Evolutionary conservation across 1,140 invertebrate genomes (phyloP).

Genomic region (Globodera ellingtonae): DNA sequence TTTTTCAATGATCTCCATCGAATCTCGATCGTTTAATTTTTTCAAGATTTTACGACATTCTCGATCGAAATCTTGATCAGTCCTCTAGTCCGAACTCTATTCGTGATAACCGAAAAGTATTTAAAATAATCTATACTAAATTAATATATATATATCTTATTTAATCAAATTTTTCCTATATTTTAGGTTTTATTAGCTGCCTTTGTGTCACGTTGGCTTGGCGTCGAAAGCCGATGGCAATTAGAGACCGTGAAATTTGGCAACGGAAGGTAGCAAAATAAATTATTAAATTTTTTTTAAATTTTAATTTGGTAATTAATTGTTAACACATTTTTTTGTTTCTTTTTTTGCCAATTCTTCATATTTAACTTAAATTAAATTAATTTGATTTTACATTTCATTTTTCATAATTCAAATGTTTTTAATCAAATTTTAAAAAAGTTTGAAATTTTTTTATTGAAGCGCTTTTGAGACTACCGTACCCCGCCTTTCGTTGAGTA

Average conservation of each 20-base stretch:
- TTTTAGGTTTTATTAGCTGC: constrained; percentile 46
- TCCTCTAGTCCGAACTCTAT: too few species aligned
- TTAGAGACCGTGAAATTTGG: constrained; percentile 39
- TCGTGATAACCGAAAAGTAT: too few species aligned
- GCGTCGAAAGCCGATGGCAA: constrained; percentile 30
- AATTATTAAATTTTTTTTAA: constrained; percentile 18
- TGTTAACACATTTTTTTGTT: not conserved
- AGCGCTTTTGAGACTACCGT: constrained; percentile 12
- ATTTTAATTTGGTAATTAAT: not conserved
- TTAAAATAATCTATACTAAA: not conserved
- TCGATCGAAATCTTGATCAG: too few species aligned
- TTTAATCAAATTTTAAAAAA: constrained; percentile 18
- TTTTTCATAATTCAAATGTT: not conserved
- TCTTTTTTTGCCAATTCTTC: too few species aligned
- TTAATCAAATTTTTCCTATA: not conserved
- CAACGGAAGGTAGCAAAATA: constrained; percentile 26
- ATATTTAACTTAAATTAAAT: too few species aligned
- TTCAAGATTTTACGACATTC: too few species aligned
- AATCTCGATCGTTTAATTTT: too few species aligned
- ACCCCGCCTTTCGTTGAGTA: constrained; percentile 21
- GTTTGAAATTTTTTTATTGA: constrained; percentile 12
- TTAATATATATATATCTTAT: not conserved
- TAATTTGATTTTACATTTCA: too few species aligned
- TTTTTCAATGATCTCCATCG: too few species aligned
- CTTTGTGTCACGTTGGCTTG: constrained; percentile 42